Conservation (phyloP, 2,888 invertebrate species). For the Griposia aprilina region DNA sequence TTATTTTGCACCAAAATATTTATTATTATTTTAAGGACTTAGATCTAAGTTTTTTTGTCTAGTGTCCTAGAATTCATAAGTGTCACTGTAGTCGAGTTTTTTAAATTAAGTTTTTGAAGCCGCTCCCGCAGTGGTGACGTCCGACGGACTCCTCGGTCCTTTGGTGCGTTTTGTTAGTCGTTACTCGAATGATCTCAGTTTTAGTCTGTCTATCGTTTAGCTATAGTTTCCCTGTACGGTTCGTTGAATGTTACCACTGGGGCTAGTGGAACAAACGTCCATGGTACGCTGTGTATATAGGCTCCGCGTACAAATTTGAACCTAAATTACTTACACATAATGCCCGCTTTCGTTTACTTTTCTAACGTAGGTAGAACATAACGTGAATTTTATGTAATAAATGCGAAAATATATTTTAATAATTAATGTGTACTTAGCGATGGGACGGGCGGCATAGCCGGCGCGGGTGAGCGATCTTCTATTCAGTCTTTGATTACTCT, state of each 20-base stretch:
- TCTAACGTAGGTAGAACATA: constrained; percentile 90
- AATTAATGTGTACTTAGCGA: constrained; percentile 90
- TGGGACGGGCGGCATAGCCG: constrained; percentile 89
- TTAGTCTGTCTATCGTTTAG: constrained; percentile 75
- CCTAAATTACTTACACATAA: constrained; percentile 87
- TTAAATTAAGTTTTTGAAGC: constrained; percentile 87
- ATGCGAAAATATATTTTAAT: constrained; percentile 91
- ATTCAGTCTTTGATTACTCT: constrained; percentile 51
- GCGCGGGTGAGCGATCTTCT: constrained; percentile 84
- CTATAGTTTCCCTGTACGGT: constrained; percentile 67
- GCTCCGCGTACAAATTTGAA: constrained; percentile 89
- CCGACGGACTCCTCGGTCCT: constrained; percentile 68
- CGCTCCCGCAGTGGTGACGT: constrained; percentile 79
- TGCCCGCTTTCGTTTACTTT: constrained; percentile 89
- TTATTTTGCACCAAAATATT: constrained; percentile 88
- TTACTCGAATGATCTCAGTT: constrained; percentile 81
- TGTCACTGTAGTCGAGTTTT: constrained; percentile 88
- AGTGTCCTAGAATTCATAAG: constrained; percentile 88
- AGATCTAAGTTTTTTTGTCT: constrained; percentile 88
- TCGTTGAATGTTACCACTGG: constrained; percentile 77
- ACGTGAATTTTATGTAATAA: constrained; percentile 91
- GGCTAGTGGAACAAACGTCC: constrained; percentile 88
- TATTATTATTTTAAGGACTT: constrained; percentile 85
- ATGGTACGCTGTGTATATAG: constrained; percentile 90
- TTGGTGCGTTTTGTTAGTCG: constrained; percentile 67